A percentile compares a stretch with the other conserved stretches of the same genome.
Evolutionary conservation across 2,888 invertebrate species (phyloP).

Genomic region (Ochropacha duplaris): DNA sequence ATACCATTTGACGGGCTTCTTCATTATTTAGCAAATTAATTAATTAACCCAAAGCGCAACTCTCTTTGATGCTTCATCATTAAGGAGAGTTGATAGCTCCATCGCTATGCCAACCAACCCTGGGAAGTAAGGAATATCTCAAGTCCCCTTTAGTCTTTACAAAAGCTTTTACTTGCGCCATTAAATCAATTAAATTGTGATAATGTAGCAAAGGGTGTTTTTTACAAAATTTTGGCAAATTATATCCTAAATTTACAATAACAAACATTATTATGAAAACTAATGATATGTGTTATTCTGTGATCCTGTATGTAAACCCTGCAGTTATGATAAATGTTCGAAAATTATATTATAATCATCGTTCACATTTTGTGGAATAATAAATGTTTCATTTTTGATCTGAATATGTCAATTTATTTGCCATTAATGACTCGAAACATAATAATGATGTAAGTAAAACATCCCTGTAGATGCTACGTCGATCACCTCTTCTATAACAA

Average conservation of each 20-base stretch:
- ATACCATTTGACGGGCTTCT: neutral
- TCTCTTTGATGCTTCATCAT: neutral
- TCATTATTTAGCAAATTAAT: neutral
- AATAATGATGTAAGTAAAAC: neutral
- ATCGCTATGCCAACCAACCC: neutral
- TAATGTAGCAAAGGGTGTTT: neutral
- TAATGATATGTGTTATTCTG: no score
- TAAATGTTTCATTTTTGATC: no score
- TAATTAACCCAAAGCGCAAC: neutral
- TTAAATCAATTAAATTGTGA: neutral
- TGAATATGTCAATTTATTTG: no score
- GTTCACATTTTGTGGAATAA: no score
- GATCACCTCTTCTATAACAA: slow-evolving; percentile 16
- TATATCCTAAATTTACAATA: no score
- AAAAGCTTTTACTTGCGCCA: neutral
- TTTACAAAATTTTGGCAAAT: neutral
- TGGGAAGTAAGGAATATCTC: neutral
- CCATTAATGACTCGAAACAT: no score
- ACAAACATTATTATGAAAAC: no score
- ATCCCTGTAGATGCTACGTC: neutral
- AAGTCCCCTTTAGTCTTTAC: neutral
- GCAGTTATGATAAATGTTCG: no score
- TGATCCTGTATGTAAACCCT: no score
- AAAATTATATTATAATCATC: no score
- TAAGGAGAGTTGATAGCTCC: neutral